Base-by-base conservation (phyloP, 2,113 vertebrate species). In the Solea solea region DNA sequence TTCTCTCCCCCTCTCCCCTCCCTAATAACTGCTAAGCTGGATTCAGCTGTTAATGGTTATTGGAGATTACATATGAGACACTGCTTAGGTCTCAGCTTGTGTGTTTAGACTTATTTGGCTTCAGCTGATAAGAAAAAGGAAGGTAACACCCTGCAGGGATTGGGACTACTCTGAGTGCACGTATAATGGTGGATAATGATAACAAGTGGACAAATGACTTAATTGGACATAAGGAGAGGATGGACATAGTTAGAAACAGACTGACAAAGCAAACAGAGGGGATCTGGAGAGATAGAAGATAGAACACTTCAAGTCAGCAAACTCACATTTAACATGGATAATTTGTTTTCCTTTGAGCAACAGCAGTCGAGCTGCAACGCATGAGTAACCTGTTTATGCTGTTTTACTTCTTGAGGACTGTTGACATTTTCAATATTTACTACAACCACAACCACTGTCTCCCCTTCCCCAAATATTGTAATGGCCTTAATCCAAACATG, bases 21-120 rank as follows among this genome's bases (percentile, higher is more conserved):
- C 34, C 0, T 21, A 49, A 13, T 58, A 57, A 57, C 66, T 46
- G 42, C 59, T 62, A 54, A 59, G 14, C 9, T 10, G 0, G 9
- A 56, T 48, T 62, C 82, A 78, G 62, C 69, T 78, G 74, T 72
- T 82, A 57, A 73, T 73, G 59, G 41, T 80, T 80, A 76, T 72
- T 65, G 40, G 21, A 72, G 73, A 78, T 76, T 74, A 70, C 60
- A 76, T 34, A 48, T 69, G 70, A 80, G 62, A 51, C 0, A 0
- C 7, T 67, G 52, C 44, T 71, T 85, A 46, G 62, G 75, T 76
- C 16, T 28, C 0, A 14, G 76, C 66, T 53, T 63, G 46, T 59
- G 56, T 49, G 4, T 58, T 41, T 16, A 58, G 53, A 79, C 45
- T 76, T 34, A 74, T 58, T 72, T 80, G 21, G 52, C 72, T 79